Percentiles rank a stretch among this genome's conserved stretches.
Evolutionary conservation across 2,888 invertebrate genomes (phyloP).

Genomic region (Caenorhabditis sp.): DNA sequence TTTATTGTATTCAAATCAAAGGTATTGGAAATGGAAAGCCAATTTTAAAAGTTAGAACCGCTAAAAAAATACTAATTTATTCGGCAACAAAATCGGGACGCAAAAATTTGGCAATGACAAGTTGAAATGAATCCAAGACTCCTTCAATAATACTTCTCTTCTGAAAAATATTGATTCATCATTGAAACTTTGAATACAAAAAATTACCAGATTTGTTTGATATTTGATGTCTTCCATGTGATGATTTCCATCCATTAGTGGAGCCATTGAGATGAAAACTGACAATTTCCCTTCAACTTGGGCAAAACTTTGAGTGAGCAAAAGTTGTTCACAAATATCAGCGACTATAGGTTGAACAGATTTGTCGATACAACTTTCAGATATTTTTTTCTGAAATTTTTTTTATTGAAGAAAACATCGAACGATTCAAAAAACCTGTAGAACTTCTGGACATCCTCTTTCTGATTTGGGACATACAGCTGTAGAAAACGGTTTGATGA

Average conservation of each 20-base stretch:
- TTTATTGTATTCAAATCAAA: too few species aligned
- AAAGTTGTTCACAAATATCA: conserved; percentile 39
- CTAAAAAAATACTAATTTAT: conserved; percentile 11
- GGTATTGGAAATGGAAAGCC: neutral
- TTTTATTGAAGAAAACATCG: conserved; percentile 1
- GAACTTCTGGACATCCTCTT: conserved; percentile 20
- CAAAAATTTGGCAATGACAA: conserved; percentile 52
- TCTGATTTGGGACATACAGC: conserved; percentile 23
- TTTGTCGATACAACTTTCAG: conserved; percentile 7
- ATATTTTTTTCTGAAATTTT: conserved; percentile 17
- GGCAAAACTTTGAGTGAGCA: conserved; percentile 8
- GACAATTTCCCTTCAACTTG: conserved; percentile 24
- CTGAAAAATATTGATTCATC: conserved; percentile 12
- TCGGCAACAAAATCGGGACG: conserved; percentile 46
- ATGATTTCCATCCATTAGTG: conserved; percentile 56
- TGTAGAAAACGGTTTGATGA: conserved; percentile 51
- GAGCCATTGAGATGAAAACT: conserved; percentile 39
- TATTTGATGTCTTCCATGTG: conserved; percentile 65
- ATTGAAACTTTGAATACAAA: too few species aligned
- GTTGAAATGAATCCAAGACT: conserved; percentile 39
- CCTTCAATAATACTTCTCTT: conserved; percentile 33
- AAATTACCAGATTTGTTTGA: conserved; percentile 34
- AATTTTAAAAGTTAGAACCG: conserved; percentile 1
- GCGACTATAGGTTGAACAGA: conserved; percentile 30
- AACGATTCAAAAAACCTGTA: too few species aligned